phyloP scores from a whole-genome alignment of 1,140 invertebrate genomes.

The Drosophila eugracilis region DNA sequence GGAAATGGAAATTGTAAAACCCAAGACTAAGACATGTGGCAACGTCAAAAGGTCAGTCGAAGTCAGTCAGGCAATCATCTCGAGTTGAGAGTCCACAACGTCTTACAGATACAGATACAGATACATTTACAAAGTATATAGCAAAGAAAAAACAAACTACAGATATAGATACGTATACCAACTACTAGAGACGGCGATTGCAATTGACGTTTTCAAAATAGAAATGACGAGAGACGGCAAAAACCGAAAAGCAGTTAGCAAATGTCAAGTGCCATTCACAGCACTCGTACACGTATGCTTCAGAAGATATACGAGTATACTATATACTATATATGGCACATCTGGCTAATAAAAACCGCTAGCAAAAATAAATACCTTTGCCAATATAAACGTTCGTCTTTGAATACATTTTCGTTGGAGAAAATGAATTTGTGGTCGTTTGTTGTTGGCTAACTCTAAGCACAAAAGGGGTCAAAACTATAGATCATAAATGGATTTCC shows the following conservation, averaged over 20 bases:
- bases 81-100: constrained; percentile 10
- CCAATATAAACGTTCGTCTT: constrained; percentile 20
- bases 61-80: constrained; percentile 38
- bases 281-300: constrained; percentile 5
- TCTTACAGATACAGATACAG: background rate
- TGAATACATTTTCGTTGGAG: constrained; percentile 15
- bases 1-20: constrained; percentile 19
- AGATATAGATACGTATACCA: constrained; percentile 5
- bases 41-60: constrained; percentile 38
- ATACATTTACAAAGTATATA: background rate
- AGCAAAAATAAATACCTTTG: constrained; percentile 29
- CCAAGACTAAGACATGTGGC: constrained; percentile 24
- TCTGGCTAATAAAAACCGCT: constrained; percentile 41
- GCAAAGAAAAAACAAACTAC: background rate
- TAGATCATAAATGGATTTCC: too few species aligned
- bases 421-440: constrained; percentile 11
- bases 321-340: constrained; percentile 25
- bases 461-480: background rate
- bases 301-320: background rate
- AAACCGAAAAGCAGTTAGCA: constrained; percentile 45
- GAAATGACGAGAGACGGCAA: constrained; percentile 59
- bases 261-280: constrained; percentile 69
- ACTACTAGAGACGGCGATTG: constrained; percentile 12
- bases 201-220: constrained; percentile 62
- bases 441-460: too few species aligned